A percentile compares a stretch with the other conserved stretches of the same genome.
phyloP scores from a whole-genome alignment of 2,888 invertebrate species.

The Agonopterix heracliana region DNA sequence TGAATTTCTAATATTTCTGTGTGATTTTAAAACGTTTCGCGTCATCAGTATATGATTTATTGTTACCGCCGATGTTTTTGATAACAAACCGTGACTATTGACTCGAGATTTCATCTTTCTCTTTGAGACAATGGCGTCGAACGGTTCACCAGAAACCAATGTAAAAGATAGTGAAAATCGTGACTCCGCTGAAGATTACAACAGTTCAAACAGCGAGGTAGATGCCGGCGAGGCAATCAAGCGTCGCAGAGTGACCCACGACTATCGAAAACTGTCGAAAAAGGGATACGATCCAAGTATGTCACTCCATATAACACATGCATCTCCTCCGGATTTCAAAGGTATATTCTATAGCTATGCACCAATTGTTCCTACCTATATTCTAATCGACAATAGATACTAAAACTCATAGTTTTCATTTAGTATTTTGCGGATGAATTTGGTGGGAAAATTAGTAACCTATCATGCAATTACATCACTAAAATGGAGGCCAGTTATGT shows the following conservation, averaged over 20 bases:
- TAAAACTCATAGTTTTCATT: neutral
- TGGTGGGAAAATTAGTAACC: conserved; percentile 72
- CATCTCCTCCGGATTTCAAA: conserved; percentile 52
- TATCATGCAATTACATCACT: conserved; percentile 65
- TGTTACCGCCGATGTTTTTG: conserved; percentile 43
- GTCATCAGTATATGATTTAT: conserved; percentile 35
- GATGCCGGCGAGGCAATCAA: conserved; percentile 62
- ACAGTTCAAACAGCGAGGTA: conserved; percentile 42
- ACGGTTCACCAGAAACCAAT: conserved; percentile 56
- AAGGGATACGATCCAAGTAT: conserved; percentile 66
- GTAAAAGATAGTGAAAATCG: conserved; percentile 67
- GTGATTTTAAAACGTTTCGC: conserved; percentile 33
- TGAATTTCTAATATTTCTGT: conserved; percentile 54
- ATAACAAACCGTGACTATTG: conserved; percentile 48
- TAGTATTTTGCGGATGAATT: conserved; percentile 34
- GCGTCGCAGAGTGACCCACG: conserved; percentile 63
- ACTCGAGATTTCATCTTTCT: conserved; percentile 45
- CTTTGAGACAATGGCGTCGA: conserved; percentile 70
- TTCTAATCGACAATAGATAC: conserved; percentile 3
- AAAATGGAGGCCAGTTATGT: conserved; percentile 65
- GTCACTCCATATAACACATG: conserved; percentile 55
- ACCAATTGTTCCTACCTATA: conserved; percentile 11
- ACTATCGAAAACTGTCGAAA: conserved; percentile 65
- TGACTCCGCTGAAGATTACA: conserved; percentile 45
- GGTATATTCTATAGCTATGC: conserved; percentile 40